Evolutionary conservation across 1,140 invertebrate genomes (phyloP).

Genomic region (Bombus cullumanus): DNA sequence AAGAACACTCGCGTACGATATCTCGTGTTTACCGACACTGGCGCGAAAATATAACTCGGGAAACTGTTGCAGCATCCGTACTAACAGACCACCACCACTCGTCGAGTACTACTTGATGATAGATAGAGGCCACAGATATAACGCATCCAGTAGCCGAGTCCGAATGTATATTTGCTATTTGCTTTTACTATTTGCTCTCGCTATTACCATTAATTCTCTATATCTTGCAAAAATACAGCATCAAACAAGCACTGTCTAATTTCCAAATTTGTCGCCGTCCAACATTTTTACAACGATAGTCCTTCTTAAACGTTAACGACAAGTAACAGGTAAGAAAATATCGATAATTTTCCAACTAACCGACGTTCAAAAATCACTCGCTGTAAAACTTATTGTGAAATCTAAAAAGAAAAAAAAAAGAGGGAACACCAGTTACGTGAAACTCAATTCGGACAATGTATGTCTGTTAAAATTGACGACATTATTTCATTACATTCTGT

Average conservation of each 20-base stretch:
- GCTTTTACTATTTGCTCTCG: no score
- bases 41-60: slow-evolving; percentile 40
- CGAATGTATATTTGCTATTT: not conserved
- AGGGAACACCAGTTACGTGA: not conserved
- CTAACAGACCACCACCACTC: slow-evolving; percentile 28
- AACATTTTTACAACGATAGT: no score
- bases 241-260: no score
- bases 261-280: no score
- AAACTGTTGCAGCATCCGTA: slow-evolving; percentile 39
- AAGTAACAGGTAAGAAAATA: no score
- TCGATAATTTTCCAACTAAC: no score
- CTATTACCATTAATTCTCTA: not conserved
- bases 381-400: not conserved
- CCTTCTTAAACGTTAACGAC: no score
- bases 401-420: not conserved
- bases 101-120: slow-evolving; percentile 26
- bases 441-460: not conserved
- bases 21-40: slow-evolving; percentile 11
- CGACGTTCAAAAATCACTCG: not conserved
- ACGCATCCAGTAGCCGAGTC: not conserved
- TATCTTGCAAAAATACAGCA: not conserved
- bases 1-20: no score
- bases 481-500: not conserved
- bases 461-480: not conserved
- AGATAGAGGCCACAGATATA: slow-evolving; percentile 14